Percentiles rank a stretch among this genome's conserved stretches.
These are phyloP conservation scores for Ameiurus melas DNA, from an alignment of 2,113 vertebrate genomes.

Conservation along the genomic window DNA sequence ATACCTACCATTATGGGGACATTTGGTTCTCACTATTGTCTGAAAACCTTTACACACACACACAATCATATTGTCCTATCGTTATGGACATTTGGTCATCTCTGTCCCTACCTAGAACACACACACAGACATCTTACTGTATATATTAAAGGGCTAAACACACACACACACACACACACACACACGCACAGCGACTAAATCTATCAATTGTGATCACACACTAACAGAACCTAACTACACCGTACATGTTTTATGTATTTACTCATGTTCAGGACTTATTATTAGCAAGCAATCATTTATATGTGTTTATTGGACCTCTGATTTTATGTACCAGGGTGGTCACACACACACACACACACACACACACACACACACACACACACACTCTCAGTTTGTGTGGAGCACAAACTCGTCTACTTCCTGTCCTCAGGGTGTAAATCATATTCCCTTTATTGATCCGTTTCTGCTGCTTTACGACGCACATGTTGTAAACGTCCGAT, in stretches of 20 bases:
- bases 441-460: slow-evolving; percentile 73
- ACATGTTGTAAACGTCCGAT: slow-evolving; percentile 78
- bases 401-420: slow-evolving; percentile 58
- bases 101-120: too few relatives aligned
- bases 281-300: slow-evolving; percentile 21
- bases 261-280: neutral
- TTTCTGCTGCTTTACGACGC: slow-evolving; percentile 75
- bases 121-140: neutral
- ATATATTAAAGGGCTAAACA: neutral
- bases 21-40: too few relatives aligned
- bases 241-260: neutral
- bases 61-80: too few relatives aligned
- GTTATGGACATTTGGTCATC: too few relatives aligned
- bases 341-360: neutral
- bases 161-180: neutral
- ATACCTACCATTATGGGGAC: too few relatives aligned
- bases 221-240: neutral
- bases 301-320: slow-evolving; percentile 3
- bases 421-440: slow-evolving; percentile 70
- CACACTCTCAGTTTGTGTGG: slow-evolving; percentile 45
- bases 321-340: neutral
- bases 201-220: slow-evolving; percentile 3
- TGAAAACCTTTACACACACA: too few relatives aligned
- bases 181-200: neutral
- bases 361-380: slow-evolving; percentile 14